A percentile compares a stretch with the other conserved stretches of the same genome.
These are phyloP conservation scores for Botia almorhae DNA, from an alignment of 2,797 vertebrate genomes.

Conservation along the genomic window DNA sequence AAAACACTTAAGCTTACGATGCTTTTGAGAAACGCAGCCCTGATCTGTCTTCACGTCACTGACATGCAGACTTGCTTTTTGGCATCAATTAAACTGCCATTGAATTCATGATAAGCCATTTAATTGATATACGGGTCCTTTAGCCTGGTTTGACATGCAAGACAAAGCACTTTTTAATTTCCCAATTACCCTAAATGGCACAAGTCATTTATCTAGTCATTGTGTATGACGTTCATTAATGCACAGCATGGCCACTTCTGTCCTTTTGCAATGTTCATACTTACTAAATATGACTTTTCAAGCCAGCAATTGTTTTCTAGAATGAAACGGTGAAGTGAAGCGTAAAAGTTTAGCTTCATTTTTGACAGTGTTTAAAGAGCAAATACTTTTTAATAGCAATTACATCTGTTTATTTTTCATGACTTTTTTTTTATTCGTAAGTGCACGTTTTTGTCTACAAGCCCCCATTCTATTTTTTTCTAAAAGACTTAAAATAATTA, in stretches of 20 bases:
- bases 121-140: slow-evolving; percentile 14
- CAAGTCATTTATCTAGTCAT: neutral
- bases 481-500: too few relatives aligned
- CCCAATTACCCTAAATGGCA: neutral
- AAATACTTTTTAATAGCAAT: too few relatives aligned
- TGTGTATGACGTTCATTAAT: slow-evolving; percentile 10
- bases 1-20: too few relatives aligned
- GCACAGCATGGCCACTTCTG: neutral
- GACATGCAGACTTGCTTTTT: neutral
- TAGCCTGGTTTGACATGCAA: slow-evolving; percentile 17
- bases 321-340: neutral
- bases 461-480: too few relatives aligned
- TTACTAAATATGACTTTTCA: neutral
- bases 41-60: neutral
- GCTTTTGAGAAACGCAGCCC: too few relatives aligned
- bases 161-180: slow-evolving; percentile 4
- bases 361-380: too few relatives aligned
- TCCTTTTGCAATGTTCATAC: neutral
- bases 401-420: too few relatives aligned
- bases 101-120: neutral
- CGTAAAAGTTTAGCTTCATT: neutral
- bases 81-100: slow-evolving; percentile 6
- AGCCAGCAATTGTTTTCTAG: neutral
- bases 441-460: too few relatives aligned
- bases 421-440: too few relatives aligned